Conservation (phyloP, 2,113 vertebrate genomes). For the Sterna hirundo region DNA sequence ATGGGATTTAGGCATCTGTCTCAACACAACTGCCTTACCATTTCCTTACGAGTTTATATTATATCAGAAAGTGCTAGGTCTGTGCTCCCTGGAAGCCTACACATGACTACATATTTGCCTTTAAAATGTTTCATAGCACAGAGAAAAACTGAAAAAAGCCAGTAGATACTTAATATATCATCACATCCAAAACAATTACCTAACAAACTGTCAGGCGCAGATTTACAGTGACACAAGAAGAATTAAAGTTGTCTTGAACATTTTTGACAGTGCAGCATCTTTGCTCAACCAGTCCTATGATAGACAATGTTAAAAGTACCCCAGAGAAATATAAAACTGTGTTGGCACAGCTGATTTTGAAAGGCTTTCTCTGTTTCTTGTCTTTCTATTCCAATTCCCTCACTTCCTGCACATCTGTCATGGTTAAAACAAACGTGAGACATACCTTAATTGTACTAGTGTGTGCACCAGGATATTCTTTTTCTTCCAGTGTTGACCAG, state of each 20-base stretch:
- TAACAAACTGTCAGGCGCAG: background rate
- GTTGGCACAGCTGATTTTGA: background rate
- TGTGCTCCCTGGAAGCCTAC: background rate
- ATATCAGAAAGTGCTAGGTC: background rate
- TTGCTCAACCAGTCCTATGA: background rate
- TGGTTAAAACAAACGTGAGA: background rate
- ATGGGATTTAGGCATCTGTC: background rate
- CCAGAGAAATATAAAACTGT: background rate
- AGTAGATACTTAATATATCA: background rate
- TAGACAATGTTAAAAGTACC: background rate
- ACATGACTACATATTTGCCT: background rate
- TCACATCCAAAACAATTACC: background rate
- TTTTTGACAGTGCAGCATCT: background rate
- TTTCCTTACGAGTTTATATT: background rate
- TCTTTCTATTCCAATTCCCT: background rate
- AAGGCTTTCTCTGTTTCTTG: background rate
- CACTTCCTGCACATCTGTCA: background rate
- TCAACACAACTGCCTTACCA: background rate
- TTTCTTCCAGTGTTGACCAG: constrained; percentile 96
- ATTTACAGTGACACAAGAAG: background rate
- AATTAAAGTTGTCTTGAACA: background rate
- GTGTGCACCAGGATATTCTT: constrained; percentile 97
- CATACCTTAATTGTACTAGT: constrained; percentile 91
- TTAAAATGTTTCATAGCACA: background rate
- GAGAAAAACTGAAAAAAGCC: background rate